Evolutionary conservation across 2,113 vertebrate species (phyloP), one percentile per base, ranked within the genome.

Genomic region (Dicrurus megarhynchus): DNA sequence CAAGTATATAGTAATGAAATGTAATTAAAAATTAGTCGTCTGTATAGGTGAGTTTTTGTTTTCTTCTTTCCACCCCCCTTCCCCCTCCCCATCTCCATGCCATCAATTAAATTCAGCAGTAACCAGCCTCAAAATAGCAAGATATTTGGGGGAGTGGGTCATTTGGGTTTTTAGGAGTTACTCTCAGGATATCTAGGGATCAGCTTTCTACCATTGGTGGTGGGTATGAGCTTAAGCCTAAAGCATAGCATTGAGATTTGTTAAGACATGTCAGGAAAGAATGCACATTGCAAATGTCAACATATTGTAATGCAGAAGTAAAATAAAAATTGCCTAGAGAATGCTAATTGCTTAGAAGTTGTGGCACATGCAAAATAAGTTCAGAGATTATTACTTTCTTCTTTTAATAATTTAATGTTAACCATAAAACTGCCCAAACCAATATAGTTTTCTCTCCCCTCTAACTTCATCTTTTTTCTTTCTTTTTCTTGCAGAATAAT

Each of bases 301-400:
- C 14, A 9, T 71, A 18, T 17, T 87, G 35, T 82, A 79, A 84
- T 37, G n/a, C 52, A 64, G 50, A 92, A 86, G 9, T 55, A 46
- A 87, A 85, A 60, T 26, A 9, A 57, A 69, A 79, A 53, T 39
- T 82, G 37, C 64, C 24, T 55, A 30, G 60, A 53, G 16, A 65
- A 53, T 61, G 27, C 44, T 61, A 33, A 64, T 91, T 95, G 44
- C 55, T 84, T 68, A 61, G n/a, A 78, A 91, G 32, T 70, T 86
- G 33, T 41, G 41, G 28, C 39, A 83, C 21, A 6, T 92, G 35
- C 42, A 70, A 91, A 88, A 61, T 24, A 92, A 69, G 17, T 46
- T 79, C 79, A 80, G 42, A 85, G 82, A 41, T 52, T 16, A 37
- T 3, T 95, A 10, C 35, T 53, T 64, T 82, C 17, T 65, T 67